phyloP scores from a whole-genome alignment of 2,888 invertebrate species.

The Prostheceraeus crozeri region DNA sequence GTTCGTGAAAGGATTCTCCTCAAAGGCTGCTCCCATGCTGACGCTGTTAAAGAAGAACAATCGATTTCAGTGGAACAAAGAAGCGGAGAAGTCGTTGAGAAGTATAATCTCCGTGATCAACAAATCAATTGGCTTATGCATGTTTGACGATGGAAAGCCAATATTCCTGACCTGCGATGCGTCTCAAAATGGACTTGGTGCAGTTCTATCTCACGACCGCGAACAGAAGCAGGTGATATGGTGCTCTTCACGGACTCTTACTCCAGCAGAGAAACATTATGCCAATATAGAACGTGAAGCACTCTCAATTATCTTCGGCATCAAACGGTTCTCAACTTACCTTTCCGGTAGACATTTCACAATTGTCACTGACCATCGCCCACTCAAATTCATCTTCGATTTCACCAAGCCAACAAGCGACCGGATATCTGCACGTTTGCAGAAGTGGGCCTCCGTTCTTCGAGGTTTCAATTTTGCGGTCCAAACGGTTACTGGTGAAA shows the following conservation, averaged over 20 bases:
- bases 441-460: too few species aligned
- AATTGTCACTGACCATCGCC: too few species aligned
- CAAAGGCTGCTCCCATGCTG: slow-evolving; percentile 40
- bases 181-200: background rate
- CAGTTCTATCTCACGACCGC: slow-evolving; percentile 13
- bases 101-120: slow-evolving; percentile 35
- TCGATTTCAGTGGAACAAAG: slow-evolving; percentile 40
- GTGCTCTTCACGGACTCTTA: background rate
- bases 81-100: slow-evolving; percentile 39
- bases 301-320: background rate
- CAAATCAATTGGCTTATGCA: slow-evolving; percentile 40
- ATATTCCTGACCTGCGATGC: background rate
- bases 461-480: too few species aligned
- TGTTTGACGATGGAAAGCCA: slow-evolving; percentile 14
- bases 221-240: background rate
- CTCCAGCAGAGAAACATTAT: slow-evolving; percentile 17
- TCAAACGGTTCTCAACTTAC: too few species aligned
- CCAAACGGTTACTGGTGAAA: too few species aligned
- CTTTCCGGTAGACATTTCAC: too few species aligned
- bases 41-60: slow-evolving; percentile 38
- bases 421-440: too few species aligned
- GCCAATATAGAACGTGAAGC: slow-evolving; percentile 15
- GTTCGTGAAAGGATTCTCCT: slow-evolving; percentile 40
- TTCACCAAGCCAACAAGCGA: too few species aligned
- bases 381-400: too few species aligned